Evolutionary conservation across 2,113 vertebrate genomes (phyloP), one percentile per base, ranked within the genome.

Genomic region (Chamaea fasciata): DNA sequence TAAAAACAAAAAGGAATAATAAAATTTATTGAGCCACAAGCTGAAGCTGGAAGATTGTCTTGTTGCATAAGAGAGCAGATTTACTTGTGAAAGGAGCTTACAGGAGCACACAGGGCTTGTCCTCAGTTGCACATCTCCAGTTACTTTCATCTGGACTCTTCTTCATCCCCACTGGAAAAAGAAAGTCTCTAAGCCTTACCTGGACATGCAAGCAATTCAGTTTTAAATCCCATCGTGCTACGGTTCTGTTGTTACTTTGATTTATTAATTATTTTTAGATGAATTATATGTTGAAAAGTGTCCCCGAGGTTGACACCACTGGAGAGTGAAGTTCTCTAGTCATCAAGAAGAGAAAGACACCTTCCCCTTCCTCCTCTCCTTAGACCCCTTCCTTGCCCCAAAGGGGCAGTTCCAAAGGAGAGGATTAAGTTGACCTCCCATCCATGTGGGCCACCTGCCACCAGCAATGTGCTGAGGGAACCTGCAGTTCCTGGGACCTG

Each of bases 1-100:
- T 98, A 98, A 98, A 98, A 97, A 93, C 88, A 92, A 97, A 98
- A 98, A 97, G 94, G 92, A 98, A 97, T 97, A 97, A 97, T 96
- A 94, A 98, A 97, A 91, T 97, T 96, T 97, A 97, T 98, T 98
- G 97, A 98, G 96, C 97, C 98, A 97, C 95, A 97, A 86, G 94
- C 85, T 94, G 84, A 94, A 97, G 78, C 94, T 95, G 95, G 92
- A 92, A 91, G 94, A 93, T 89, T 98, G 92, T 97, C 65, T 97
- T 93, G 83, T 95, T 90, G 86, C 87, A 69, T 95, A 90, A 75
- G 87, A 78, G 80, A 91, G 94, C 87, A 96, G 74, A 90, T 89
- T 90, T 84, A 60, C 71, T 92, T 94, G 94, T 94, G 80, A 96
- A 96, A 95, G 96, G 91, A 83, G 52, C 78, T 96, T 56, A 67